Percentiles rank a stretch among this genome's conserved stretches.
Conservation (phyloP, 2,797 vertebrate species). For the Pangasius mekongensis region DNA sequence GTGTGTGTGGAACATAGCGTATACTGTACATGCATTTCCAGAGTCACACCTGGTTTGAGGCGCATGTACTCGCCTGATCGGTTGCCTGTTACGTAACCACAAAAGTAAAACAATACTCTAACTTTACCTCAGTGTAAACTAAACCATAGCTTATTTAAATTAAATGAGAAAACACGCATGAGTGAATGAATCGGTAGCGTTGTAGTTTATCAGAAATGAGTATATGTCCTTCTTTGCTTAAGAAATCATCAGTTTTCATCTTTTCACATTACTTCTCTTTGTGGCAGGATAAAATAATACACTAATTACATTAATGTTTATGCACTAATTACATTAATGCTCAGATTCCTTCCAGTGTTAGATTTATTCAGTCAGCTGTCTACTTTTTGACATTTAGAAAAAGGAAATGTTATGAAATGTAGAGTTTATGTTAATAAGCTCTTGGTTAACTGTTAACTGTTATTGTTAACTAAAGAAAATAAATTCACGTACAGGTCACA, state of each 20-base stretch:
- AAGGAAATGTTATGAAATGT: not conserved
- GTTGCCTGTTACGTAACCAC: not conserved
- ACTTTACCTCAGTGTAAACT: not conserved
- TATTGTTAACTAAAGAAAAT: not conserved
- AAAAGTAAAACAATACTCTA: not conserved
- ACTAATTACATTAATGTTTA: not conserved
- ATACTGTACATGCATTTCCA: not conserved
- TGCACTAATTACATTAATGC: not conserved
- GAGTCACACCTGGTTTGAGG: not conserved
- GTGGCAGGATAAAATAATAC: not conserved
- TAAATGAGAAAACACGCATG: not conserved
- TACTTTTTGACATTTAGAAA: not conserved
- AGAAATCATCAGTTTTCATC: not conserved
- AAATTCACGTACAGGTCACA: not conserved
- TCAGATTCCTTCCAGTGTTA: not conserved
- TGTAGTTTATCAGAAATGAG: not conserved
- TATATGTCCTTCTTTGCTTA: not conserved
- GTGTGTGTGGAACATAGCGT: not conserved
- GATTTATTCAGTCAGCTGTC: not conserved
- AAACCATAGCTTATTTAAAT: not conserved
- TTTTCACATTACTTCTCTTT: not conserved
- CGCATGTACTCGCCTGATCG: not conserved
- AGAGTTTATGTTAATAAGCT: too few relatives aligned
- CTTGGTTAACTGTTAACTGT: not conserved
- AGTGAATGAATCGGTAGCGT: not conserved